Percentiles rank a stretch among this genome's conserved stretches.
Evolutionary conservation across 2,797 vertebrate species (phyloP).

Genomic region (Eidolon dupreanum): DNA sequence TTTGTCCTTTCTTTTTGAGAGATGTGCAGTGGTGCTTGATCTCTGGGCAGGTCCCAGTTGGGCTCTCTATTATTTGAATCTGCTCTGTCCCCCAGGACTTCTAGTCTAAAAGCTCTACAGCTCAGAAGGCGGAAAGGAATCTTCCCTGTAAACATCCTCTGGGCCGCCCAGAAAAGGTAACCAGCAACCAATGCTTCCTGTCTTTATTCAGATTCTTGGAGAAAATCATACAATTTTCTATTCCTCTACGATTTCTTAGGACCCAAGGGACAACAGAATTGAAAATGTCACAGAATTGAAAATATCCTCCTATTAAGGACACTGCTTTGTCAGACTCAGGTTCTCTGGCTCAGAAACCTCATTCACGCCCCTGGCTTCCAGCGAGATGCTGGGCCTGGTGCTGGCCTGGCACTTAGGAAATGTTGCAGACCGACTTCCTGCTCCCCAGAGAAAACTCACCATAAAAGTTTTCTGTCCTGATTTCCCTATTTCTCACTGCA

Average conservation of each 20-base stretch:
- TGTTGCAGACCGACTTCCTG: not conserved
- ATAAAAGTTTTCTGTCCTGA: not conserved
- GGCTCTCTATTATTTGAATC: constrained; percentile 2
- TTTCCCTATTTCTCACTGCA: not conserved
- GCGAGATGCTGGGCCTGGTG: not conserved
- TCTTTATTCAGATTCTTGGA: constrained; percentile 65
- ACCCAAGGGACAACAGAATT: constrained; percentile 24
- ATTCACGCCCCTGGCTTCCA: not conserved
- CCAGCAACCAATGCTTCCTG: constrained; percentile 61
- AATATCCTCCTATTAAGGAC: not conserved
- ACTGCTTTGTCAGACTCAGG: not conserved
- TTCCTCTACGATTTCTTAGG: constrained; percentile 24
- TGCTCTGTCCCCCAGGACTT: not conserved
- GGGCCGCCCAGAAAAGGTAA: constrained; percentile 67
- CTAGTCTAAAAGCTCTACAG: constrained; percentile 41
- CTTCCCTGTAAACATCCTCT: constrained; percentile 74
- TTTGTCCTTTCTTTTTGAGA: not conserved
- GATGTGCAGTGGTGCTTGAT: not conserved
- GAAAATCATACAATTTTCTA: constrained; percentile 54
- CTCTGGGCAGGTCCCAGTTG: not conserved
- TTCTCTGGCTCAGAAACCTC: not conserved
- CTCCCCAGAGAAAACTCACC: not conserved
- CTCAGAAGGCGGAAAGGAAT: constrained; percentile 63
- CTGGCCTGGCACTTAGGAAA: not conserved
- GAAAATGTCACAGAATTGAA: constrained; percentile 26